phyloP scores from a whole-genome alignment of 2,888 invertebrate genomes.

The Sussaba pulchella region DNA sequence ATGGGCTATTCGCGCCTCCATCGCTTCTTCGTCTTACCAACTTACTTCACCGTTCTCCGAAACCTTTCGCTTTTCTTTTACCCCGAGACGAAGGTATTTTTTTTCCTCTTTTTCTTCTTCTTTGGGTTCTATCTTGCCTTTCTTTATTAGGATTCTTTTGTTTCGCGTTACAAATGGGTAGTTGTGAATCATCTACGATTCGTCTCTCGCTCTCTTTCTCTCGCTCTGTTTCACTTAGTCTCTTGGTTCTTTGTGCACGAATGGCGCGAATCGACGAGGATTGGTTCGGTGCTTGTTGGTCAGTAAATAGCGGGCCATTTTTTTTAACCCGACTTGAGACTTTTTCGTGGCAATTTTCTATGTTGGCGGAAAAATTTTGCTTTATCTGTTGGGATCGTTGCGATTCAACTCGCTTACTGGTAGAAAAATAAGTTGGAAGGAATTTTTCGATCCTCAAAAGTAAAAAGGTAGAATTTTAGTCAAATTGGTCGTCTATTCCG shows the following conservation, averaged over 20 bases:
- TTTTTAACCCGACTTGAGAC: too few relatives aligned
- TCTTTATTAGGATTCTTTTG: constrained; percentile 31
- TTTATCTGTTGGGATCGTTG: too few relatives aligned
- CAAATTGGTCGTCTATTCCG: too few relatives aligned
- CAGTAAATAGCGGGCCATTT: too few relatives aligned
- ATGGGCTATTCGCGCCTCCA: constrained; percentile 63
- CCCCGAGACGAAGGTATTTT: neutral
- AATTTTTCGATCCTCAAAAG: too few relatives aligned
- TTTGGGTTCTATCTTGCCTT: constrained; percentile 8
- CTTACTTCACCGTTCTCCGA: constrained; percentile 1
- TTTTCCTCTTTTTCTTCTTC: neutral
- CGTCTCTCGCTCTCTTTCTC: constrained; percentile 8
- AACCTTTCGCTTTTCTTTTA: neutral
- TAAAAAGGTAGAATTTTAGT: too few relatives aligned
- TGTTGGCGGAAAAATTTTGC: too few relatives aligned
- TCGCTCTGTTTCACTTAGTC: constrained; percentile 1
- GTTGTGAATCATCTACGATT: neutral
- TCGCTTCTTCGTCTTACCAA: constrained; percentile 53
- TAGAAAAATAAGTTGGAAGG: too few relatives aligned
- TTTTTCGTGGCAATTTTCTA: too few relatives aligned
- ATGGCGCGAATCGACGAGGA: too few relatives aligned
- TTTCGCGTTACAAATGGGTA: neutral
- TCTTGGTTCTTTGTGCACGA: neutral
- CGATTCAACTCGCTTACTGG: too few relatives aligned
- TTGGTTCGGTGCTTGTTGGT: too few relatives aligned